Base-by-base conservation (phyloP, 2,888 invertebrate species). In the Ectobius pallidus region DNA sequence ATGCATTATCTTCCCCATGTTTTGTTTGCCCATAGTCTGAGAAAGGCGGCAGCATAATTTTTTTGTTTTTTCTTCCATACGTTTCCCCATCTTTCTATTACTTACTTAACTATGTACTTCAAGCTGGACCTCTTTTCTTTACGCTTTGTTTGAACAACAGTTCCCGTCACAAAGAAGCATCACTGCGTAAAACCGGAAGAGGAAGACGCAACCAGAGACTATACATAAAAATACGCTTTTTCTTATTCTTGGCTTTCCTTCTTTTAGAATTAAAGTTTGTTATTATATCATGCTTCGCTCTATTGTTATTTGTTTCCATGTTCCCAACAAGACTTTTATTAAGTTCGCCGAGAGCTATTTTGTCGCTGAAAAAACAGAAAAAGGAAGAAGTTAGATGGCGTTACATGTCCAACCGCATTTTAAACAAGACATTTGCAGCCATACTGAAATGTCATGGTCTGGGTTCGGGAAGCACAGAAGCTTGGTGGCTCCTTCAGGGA, bases 1-100 rank as follows among this genome's bases (percentile, higher is more conserved):
- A 71, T 71, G 71, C 34, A 63, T 71, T 71, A 71, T 71, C 71
- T 70, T 49, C 25, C 30, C 7, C 16, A 25, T 44, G 61, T 30
- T 42, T 67, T 52, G 67, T 71, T 39, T 67, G 65, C 67, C 39
- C 39, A 34, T 30, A 16, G 30, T 6, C 22, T 58, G 27, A 27
- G 58, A 58, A 30, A 16, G 30, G n/a, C 1, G 58, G 22, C 11
- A 20, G 52, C 52, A 0, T n/a, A 25, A 9, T 9, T 20, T 20
- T 46, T 20, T 18, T 20, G 22, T 52, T 25, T 30, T 58, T 58
- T 30, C 27, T 16, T 25, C 25, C 52, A 34, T 34, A n/a, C 18
- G 18, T 2, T 46, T 18, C 18, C 25, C 52, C 3, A 14, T n/a
- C 32, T 30, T 4, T 25, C 30, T n/a, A 34, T 11, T 25, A 55